These are phyloP conservation scores for Dryobotodes eremita DNA, from an alignment of 2,888 invertebrate genomes.

Conservation along the genomic window DNA sequence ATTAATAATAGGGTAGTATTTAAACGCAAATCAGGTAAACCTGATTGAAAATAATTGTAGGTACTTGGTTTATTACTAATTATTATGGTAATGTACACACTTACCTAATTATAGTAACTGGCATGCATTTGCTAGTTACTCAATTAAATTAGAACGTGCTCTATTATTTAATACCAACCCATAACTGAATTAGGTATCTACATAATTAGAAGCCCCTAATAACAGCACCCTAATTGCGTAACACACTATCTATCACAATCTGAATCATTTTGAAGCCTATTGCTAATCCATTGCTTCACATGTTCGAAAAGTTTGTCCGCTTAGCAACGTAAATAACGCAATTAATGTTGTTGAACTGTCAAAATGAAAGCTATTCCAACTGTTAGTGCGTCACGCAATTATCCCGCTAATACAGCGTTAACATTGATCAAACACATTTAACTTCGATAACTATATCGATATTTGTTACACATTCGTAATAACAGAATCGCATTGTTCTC, in stretches of 20 bases:
- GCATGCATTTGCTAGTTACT: not conserved
- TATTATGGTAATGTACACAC: not conserved
- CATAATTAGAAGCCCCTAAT: not conserved
- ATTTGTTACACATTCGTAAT: conserved; percentile 25
- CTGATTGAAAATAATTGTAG: not conserved
- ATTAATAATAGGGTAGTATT: not conserved
- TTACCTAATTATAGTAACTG: not conserved
- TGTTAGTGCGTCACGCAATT: too few relatives aligned
- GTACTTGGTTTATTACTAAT: not conserved
- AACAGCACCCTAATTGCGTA: not conserved
- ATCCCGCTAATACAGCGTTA: not conserved
- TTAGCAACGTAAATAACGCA: too few relatives aligned
- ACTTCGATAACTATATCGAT: not conserved
- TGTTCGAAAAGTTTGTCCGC: too few relatives aligned
- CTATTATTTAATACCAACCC: not conserved
- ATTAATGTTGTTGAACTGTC: too few relatives aligned
- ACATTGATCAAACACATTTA: conserved; percentile 1
- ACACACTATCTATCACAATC: too few relatives aligned
- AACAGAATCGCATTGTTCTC: conserved; percentile 33
- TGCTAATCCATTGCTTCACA: too few relatives aligned
- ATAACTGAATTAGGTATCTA: conserved; percentile 1
- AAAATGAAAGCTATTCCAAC: too few relatives aligned
- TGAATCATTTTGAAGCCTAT: too few relatives aligned
- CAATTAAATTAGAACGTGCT: not conserved
- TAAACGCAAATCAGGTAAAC: not conserved